A percentile compares a stretch with the other conserved stretches of the same genome.
Evolutionary conservation across 2,888 invertebrate genomes (phyloP).

Genomic region (Tenthredo livida): DNA sequence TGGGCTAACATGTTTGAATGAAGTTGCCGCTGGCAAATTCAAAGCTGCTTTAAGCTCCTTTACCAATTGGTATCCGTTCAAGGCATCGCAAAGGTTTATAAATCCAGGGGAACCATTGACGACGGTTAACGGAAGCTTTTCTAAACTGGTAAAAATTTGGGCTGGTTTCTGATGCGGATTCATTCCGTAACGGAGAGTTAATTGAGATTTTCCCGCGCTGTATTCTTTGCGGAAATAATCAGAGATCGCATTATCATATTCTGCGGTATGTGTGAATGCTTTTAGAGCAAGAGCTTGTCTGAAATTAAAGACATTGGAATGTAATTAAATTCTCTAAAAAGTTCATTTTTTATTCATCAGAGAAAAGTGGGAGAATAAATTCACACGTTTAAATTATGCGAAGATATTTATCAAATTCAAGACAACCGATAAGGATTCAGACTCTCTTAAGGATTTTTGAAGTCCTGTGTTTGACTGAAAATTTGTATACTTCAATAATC

Average conservation of each 20-base stretch:
- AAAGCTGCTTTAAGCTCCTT: constrained; percentile 90
- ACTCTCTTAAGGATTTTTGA: neutral
- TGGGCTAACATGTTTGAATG: constrained; percentile 99
- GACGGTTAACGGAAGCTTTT: constrained; percentile 91
- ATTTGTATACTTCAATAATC: neutral
- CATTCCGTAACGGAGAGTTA: constrained; percentile 96
- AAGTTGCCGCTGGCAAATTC: constrained; percentile 93
- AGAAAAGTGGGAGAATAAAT: neutral
- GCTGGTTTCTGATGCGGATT: constrained; percentile 99
- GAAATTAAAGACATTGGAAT: constrained; percentile 54
- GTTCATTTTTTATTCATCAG: neutral
- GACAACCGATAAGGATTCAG: neutral
- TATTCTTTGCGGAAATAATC: constrained; percentile 97
- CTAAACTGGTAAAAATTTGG: constrained; percentile 90
- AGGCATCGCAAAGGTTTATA: constrained; percentile 97
- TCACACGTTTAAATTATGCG: neutral
- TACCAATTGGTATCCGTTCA: constrained; percentile 98
- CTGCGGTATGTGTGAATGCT: constrained; percentile 97
- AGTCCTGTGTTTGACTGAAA: neutral
- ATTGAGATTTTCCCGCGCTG: constrained; percentile 87
- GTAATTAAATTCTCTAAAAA: neutral
- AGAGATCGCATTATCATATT: constrained; percentile 96
- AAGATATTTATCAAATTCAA: neutral
- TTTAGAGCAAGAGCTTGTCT: constrained; percentile 91
- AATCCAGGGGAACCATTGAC: constrained; percentile 97